Evolutionary conservation across 2,888 invertebrate species (phyloP), one percentile per base, ranked within the genome.

Genomic region (Suillia variegata): DNA sequence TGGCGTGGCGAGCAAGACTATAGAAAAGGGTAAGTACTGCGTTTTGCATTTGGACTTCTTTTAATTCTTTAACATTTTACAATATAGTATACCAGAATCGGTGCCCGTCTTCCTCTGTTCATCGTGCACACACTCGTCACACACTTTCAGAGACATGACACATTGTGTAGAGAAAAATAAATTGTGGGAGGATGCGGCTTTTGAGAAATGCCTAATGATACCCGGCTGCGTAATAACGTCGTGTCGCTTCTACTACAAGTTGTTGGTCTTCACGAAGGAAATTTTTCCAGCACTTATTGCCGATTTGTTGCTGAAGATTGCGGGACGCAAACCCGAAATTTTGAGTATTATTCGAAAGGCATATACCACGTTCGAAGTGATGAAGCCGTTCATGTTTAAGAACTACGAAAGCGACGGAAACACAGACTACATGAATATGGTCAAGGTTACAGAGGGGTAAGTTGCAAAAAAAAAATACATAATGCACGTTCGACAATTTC

Each of bases 351-450:
- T 70, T 12, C 67, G 78, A 0, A 71, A 66, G 54, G 18, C 63
- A 12, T 72, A 62, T 33, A 56, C 49, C 1, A 69, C 71, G 0
- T 53, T 73, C 5, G 68, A 70, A 33, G 73, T 71, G 0, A 68
- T 78, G 68, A 57, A 68, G 17, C 77, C 77, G 1, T 78, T 79
- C 5, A 52, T 73, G 56, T 68, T 71, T 53, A 76, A 73, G 56
- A 66, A 67, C 20, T 77, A 69, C 47, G 56, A 67, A 0, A 69
- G 73, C 58, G 52, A 68, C 1, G 78, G 78, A 1, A 4, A 61
- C 2, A 72, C 71, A 0, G 34, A 73, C 5, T 18, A 57, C 0
- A 2, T 68, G 1, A 48, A 61, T 3, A 8, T 76, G 12, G 1
- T 61, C 0, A 4, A 53, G 1, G 17, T 15, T 1, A 61, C 58